phyloP scores from a whole-genome alignment of 2,113 vertebrate genomes.

The Tragelaphus imberbis region DNA sequence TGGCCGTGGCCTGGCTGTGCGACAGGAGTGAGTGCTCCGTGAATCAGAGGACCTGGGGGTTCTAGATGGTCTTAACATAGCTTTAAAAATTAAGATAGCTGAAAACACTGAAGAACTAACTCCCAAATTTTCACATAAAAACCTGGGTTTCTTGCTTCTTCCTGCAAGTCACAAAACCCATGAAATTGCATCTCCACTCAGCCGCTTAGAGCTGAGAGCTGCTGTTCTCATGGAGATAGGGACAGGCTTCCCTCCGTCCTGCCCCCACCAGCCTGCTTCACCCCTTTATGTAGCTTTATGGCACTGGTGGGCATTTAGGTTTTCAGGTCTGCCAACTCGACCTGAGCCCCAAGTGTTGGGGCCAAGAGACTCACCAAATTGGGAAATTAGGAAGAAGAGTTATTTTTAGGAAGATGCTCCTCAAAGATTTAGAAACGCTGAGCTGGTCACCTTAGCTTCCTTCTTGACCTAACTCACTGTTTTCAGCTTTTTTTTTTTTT shows the following conservation, averaged over 20 bases:
- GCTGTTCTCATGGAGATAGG: rapidly evolving
- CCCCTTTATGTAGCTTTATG: neutral
- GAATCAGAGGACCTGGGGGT: neutral
- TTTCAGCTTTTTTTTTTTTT: neutral
- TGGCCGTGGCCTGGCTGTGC: neutral
- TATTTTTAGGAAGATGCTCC: neutral
- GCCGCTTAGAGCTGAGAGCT: neutral
- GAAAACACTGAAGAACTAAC: neutral
- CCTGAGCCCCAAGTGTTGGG: neutral
- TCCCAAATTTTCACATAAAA: neutral
- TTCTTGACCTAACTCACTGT: neutral
- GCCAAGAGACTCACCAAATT: neutral
- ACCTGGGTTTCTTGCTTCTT: neutral
- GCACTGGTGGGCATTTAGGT: neutral
- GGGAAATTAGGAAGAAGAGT: neutral
- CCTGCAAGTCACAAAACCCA: neutral
- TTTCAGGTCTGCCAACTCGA: neutral
- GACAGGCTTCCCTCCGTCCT: rapidly evolving
- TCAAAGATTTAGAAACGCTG: neutral
- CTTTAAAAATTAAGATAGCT: neutral
- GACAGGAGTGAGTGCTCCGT: neutral
- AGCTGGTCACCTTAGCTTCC: neutral
- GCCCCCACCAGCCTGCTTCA: neutral
- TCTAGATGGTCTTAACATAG: neutral
- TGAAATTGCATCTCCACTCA: neutral